Conservation (phyloP, 2,797 vertebrate species). For the Alcedo quadribrachys region DNA sequence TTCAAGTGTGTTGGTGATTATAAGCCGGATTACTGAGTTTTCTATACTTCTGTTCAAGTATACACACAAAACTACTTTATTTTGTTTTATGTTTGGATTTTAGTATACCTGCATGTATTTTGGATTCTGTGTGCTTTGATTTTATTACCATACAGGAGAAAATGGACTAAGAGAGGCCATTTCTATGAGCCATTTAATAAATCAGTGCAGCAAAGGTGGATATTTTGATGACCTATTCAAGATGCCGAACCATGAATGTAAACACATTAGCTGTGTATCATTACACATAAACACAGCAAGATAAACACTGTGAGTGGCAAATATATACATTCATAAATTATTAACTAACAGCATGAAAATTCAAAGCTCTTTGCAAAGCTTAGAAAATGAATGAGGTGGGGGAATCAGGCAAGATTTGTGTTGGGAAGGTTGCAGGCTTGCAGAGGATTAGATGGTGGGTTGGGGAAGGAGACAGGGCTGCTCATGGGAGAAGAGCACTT, state of each 20-base stretch:
- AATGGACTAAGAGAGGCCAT: neutral
- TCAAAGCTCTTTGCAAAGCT: neutral
- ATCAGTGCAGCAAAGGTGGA: neutral
- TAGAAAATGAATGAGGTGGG: neutral
- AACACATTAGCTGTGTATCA: slow-evolving; percentile 16
- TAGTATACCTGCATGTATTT: neutral
- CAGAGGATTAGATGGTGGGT: rapidly evolving
- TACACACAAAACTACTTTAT: neutral
- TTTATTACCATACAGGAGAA: neutral
- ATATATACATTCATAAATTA: slow-evolving; percentile 28
- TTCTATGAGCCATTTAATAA: slow-evolving; percentile 3
- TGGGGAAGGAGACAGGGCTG: neutral
- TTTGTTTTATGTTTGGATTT: neutral
- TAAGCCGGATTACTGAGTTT: neutral
- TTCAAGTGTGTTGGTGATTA: neutral
- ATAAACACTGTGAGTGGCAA: neutral
- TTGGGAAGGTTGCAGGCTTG: rapidly evolving
- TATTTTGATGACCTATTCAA: neutral
- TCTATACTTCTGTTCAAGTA: neutral
- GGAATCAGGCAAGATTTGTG: neutral
- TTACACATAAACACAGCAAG: slow-evolving; percentile 2
- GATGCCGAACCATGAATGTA: neutral
- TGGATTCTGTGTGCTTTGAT: neutral
- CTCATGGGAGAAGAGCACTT: rapidly evolving
- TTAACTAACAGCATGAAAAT: neutral